Conservation (phyloP, 2,888 invertebrate species). For the Phania funesta region DNA sequence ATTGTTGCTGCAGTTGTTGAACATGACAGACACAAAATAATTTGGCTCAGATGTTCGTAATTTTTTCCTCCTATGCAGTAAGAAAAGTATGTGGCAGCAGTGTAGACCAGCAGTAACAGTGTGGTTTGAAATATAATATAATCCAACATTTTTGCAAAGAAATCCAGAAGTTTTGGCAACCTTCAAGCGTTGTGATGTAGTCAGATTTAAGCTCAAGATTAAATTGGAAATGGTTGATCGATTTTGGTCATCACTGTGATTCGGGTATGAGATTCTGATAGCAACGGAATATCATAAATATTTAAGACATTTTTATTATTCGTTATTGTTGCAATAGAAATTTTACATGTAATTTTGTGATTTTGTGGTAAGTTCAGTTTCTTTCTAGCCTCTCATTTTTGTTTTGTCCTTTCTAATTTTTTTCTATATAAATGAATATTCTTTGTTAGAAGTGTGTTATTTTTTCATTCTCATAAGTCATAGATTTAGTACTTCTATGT, state of each 20-base stretch:
- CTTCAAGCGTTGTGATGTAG: background rate
- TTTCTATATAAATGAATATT: conserved; percentile 9
- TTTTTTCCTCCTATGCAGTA: conserved; percentile 62
- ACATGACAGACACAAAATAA: conserved; percentile 70
- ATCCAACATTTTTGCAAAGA: background rate
- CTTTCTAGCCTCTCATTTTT: conserved; percentile 7
- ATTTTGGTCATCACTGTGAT: conserved; percentile 10
- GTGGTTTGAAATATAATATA: background rate
- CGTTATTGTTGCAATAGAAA: conserved; percentile 45
- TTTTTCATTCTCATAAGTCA: conserved; percentile 49
- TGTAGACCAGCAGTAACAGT: conserved; percentile 5
- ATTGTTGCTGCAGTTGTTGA: conserved; percentile 68
- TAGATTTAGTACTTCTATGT: conserved; percentile 48
- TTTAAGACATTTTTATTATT: conserved; percentile 57
- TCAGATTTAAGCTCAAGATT: background rate
- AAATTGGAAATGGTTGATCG: background rate
- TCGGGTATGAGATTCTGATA: background rate
- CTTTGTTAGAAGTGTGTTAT: conserved; percentile 4
- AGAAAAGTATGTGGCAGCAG: conserved; percentile 52
- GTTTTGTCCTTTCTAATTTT: conserved; percentile 4
- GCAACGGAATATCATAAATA: conserved; percentile 51
- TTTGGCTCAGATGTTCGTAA: conserved; percentile 71
- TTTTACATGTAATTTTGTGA: conserved; percentile 58
- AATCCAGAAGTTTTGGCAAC: background rate
- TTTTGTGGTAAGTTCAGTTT: conserved; percentile 42